Base-by-base conservation (phyloP, 2,888 invertebrate species). In the Nymphalis c-album region DNA sequence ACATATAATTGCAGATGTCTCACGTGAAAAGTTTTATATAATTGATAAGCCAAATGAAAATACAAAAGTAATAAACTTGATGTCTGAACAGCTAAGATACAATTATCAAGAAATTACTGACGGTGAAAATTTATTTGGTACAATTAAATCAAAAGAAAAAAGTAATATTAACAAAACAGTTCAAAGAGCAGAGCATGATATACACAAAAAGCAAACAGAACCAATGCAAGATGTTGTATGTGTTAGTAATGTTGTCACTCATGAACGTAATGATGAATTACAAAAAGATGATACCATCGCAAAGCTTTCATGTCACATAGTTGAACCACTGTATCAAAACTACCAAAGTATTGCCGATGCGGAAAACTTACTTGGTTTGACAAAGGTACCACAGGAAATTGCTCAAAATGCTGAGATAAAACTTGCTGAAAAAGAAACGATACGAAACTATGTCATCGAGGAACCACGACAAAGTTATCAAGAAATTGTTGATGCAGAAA, bases 401-500 rank as follows among this genome's bases (percentile, higher is more conserved):
- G 13, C 10, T 57, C 57, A 35, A 57, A 26, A 40, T 10, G 20
- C n/a, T 4, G 35, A 35, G 6, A 57, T 6, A 40, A 58, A 64
- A 60, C 22, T 45, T 18, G 40, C 22, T 13, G 40, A 17, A 48
- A 13, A 55, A 20, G 46, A 58, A 53, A 31, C 16, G 26, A 8
- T 18, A 17, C 60, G 18, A 10, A 2, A 18, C 35, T 6, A 20
- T 16, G 7, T 22, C 3, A 13, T 60, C 17, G 40, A 66, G 22
- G 17, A 35, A 40, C 48, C 35, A 13, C 77, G 74, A 10, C 77
- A 82, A 55, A 81, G 77, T 69, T 84, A 86, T 75, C 76, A 83
- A 50, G 85, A 87, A 68, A 77, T 85, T 31, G 53, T 62, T 65
- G 82, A 85, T 53, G 84, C 85, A 60, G 87, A 88, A 77, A 78